Evolutionary conservation across 2,797 vertebrate species (phyloP), one percentile per base, ranked within the genome.

Genomic region (Esox lucius): DNA sequence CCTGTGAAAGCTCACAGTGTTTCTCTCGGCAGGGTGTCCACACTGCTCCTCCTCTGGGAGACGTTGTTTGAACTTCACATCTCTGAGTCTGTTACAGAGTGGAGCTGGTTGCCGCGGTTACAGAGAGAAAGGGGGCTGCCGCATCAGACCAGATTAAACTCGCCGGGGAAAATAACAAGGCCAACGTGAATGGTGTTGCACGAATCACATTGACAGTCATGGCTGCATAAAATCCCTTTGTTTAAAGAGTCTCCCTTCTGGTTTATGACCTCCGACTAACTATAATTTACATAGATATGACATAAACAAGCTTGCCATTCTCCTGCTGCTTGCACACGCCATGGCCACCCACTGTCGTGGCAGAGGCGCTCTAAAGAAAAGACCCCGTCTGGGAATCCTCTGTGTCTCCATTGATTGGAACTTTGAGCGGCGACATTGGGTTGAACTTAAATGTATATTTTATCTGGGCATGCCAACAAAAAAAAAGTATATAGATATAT

Each of bases 11-110:
- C 69, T 53, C 69, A 2, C 24, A 48, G 42, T 2, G 16, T 66
- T 42, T 42, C 39, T 42, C 64, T 66, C 33, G 1, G 31, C 31
- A 22, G 67, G 67, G 68, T 26, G 42, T 69, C 68, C 24, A 2
- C 42, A 12, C 49, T n/a, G 28, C 12, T 65, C 70, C 66, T 90
- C 88, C 87, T 87, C 28, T 0, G 87, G 87, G 86, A 85, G 71
- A n/a, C 56, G 80, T 77, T 79, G 84, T 91, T 90, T 88, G 87
- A 91, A 90, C 84, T 89, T 85, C 79, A 73, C 75, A 89, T 88
- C 35, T 88, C 85, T 85, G 83, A 89, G 90, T 89, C 77, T 89
- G 85, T 88, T 88, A 88, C 49, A 80, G 86, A 77, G 79, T 39
- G 15, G 73, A 79, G 81, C 78, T 79, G 79, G 81, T 74, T 24